Base-by-base conservation (phyloP, 2,888 invertebrate genomes). In the Sphaeridia pumilis region DNA sequence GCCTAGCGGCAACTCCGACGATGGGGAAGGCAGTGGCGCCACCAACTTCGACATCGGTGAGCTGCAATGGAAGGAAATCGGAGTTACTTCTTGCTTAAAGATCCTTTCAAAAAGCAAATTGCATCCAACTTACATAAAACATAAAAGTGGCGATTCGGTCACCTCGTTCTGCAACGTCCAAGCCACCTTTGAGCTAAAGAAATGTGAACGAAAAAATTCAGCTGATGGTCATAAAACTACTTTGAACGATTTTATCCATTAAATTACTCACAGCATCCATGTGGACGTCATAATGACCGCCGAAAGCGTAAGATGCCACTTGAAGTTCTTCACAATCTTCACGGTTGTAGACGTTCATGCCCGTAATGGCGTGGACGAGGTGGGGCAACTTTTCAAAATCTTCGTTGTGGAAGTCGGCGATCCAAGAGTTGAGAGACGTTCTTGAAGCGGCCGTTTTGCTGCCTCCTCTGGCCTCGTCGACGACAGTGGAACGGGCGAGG, bases 251-350 rank as follows among this genome's bases (percentile, higher is more conserved):
- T 7, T 38, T 20, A 7, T 38, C 17, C 5, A 7, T 20, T 24
- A 24, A n/a, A n/a, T n/a, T 3, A 52, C 53, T 34, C 48, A 55
- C 51, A 10, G 52, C 49, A 48, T 55, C 55, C 38, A 46, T 51
- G 36, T 55, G 55, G 21, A 55, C 55, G 24, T 55, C 55, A 49
- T 55, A 55, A 38, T 55, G 55, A 24, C 52, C 36, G 4, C 56
- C 56, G 41, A 49, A 49, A 1, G 49, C 42, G 41, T 56, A 56
- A 3, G 52, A 45, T 22, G 55, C 55, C 10, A 55, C 41, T 45
- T 55, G 55, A 5, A 55, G 38, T 25, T 46, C 51, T 38, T 55
- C 55, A 10, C 46, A 34, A 2, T 48, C 35, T 1, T 35, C 25
- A 4, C 27, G 27, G 7, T 43, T 20, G 3, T 22, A 17, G 14